Conservation (phyloP, 2,888 invertebrate species). For the Ectropis crepuscularia region DNA sequence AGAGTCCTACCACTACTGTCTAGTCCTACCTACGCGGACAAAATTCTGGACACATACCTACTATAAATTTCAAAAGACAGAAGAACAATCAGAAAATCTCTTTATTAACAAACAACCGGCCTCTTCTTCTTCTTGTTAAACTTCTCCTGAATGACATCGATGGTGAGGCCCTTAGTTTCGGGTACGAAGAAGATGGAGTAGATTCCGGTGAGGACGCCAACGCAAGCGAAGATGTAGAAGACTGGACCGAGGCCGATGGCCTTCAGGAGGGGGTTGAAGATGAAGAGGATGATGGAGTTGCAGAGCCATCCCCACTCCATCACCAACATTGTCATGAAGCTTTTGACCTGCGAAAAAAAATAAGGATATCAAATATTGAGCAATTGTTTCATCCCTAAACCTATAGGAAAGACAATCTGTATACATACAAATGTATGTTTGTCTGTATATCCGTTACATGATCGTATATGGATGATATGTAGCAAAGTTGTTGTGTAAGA, state of each 20-base stretch:
- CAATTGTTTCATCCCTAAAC: too few relatives aligned
- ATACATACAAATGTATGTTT: too few relatives aligned
- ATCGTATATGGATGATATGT: too few relatives aligned
- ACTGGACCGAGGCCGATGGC: constrained; percentile 61
- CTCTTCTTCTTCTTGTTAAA: constrained; percentile 44
- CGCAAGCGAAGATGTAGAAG: constrained; percentile 62
- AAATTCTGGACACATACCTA: too few relatives aligned
- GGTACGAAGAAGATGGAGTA: constrained; percentile 55
- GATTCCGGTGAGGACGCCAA: constrained; percentile 53
- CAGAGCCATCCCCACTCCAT: constrained; percentile 65
- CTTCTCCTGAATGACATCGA: constrained; percentile 57
- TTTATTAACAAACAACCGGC: constrained; percentile 9
- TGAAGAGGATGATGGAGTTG: constrained; percentile 62
- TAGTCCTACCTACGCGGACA: too few relatives aligned
- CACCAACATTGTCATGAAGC: constrained; percentile 57
- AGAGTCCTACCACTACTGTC: too few relatives aligned
- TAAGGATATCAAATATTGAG: background rate
- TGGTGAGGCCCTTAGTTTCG: constrained; percentile 61
- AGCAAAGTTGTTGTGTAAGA: too few relatives aligned
- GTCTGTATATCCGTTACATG: too few relatives aligned
- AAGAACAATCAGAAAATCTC: too few relatives aligned
- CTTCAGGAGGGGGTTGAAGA: constrained; percentile 61
- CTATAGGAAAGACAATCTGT: too few relatives aligned
- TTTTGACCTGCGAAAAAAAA: constrained; percentile 55
- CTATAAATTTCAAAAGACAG: too few relatives aligned